Evolutionary conservation across 2,888 invertebrate genomes (phyloP).

Genomic region (Temnothorax rugatulus): DNA sequence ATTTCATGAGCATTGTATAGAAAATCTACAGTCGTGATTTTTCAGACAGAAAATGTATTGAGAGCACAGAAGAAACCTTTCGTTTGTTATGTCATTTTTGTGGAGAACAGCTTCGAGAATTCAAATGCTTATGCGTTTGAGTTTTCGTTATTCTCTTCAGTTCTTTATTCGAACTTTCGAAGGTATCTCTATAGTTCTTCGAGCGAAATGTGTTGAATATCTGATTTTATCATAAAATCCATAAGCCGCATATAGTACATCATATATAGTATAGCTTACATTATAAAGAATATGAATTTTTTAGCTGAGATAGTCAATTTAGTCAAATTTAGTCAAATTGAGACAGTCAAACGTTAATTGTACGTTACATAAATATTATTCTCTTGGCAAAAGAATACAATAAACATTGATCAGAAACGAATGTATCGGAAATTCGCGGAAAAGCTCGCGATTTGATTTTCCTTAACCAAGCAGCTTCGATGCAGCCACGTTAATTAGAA

Average conservation of each 20-base stretch:
- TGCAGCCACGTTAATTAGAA: background rate
- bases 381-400: background rate
- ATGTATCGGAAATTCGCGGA: background rate
- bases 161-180: conserved; percentile 21
- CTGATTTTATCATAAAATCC: background rate
- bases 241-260: background rate
- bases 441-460: background rate
- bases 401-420: background rate
- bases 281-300: background rate
- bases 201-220: background rate
- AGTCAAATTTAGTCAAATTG: too few relatives aligned
- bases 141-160: conserved; percentile 19
- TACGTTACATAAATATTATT: background rate
- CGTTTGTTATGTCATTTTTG: conserved; percentile 14
- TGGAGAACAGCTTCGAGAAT: conserved; percentile 15
- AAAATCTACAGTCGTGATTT: conserved; percentile 39
- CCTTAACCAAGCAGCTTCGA: background rate
- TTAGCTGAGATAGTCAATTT: background rate
- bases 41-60: conserved; percentile 23
- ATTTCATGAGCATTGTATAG: conserved; percentile 3
- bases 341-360: background rate
- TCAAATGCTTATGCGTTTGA: conserved; percentile 11
- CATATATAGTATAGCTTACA: background rate
- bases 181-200: conserved; percentile 6
- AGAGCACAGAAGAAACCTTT: background rate